Percentiles rank a stretch among this genome's conserved stretches.
Evolutionary conservation across 2,113 vertebrate genomes (phyloP).

Genomic region (Phainopepla nitens): DNA sequence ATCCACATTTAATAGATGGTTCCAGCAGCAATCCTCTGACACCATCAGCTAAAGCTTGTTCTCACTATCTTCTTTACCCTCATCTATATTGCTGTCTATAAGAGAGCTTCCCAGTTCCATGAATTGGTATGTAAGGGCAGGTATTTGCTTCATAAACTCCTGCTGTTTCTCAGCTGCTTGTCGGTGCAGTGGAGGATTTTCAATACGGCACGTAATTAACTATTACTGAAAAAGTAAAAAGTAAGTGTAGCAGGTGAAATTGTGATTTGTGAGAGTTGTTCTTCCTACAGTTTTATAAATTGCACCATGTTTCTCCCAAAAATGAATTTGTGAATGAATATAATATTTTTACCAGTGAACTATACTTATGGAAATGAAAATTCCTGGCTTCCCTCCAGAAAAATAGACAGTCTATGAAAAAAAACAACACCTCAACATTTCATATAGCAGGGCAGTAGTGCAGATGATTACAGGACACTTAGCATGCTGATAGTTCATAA

Average conservation of each 20-base stretch:
- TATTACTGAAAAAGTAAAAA: slow-evolving; percentile 16
- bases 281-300: slow-evolving; percentile 33
- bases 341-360: background rate
- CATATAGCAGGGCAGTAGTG: background rate
- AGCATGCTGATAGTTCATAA: background rate
- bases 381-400: background rate
- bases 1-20: slow-evolving; percentile 55
- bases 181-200: background rate
- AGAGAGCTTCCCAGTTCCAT: slow-evolving; percentile 12
- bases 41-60: slow-evolving; percentile 33
- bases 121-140: background rate
- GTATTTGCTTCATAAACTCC: slow-evolving; percentile 31
- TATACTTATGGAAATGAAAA: background rate
- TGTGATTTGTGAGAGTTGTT: slow-evolving; percentile 29
- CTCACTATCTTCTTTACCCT: slow-evolving; percentile 34
- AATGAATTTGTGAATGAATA: background rate
- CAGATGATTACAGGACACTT: background rate
- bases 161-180: slow-evolving; percentile 19
- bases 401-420: background rate
- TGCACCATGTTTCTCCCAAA: background rate
- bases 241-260: slow-evolving; percentile 7
- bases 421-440: background rate
- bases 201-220: background rate
- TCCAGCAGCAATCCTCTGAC: slow-evolving; percentile 46
- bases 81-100: slow-evolving; percentile 21